A percentile compares a stretch with the other conserved stretches of the same genome.
phyloP scores from a whole-genome alignment of 1,140 invertebrate species.

The Maniola jurtina region DNA sequence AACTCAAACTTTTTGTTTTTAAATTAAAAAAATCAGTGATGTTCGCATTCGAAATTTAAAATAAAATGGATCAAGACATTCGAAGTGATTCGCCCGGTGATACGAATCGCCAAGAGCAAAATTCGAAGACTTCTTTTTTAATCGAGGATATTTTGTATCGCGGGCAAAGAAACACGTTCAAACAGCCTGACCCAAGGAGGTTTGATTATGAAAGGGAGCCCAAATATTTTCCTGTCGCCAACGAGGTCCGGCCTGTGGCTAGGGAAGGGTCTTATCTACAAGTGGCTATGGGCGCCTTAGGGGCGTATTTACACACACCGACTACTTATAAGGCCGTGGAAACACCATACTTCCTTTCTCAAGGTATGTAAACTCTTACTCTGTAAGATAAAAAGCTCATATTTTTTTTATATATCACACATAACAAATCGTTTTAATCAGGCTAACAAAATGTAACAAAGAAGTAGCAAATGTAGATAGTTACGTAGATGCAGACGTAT shows the following conservation, averaged over 20 bases:
- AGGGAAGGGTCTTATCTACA: constrained; percentile 81
- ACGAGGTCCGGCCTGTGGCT: constrained; percentile 69
- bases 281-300: constrained; percentile 81
- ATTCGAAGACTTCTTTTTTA: constrained; percentile 83
- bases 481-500: too few relatives aligned
- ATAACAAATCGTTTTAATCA: too few relatives aligned
- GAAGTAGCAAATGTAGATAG: too few relatives aligned
- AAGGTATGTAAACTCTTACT: constrained; percentile 73
- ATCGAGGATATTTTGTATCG: constrained; percentile 90
- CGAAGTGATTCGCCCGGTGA: constrained; percentile 57
- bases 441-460: too few relatives aligned
- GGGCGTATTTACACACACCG: constrained; percentile 81
- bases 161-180: constrained; percentile 67
- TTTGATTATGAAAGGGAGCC: constrained; percentile 55
- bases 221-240: constrained; percentile 61
- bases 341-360: constrained; percentile 83
- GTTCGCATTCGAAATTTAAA: constrained; percentile 15
- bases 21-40: background rate
- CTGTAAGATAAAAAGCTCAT: background rate
- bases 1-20: background rate
- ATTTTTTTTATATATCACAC: too few relatives aligned
- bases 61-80: constrained; percentile 65
- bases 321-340: constrained; percentile 82
- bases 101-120: constrained; percentile 54
- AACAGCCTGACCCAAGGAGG: constrained; percentile 52